A percentile compares a stretch with the other conserved stretches of the same genome.
Conservation (phyloP, 2,797 vertebrate genomes). For the Periparus ater region DNA sequence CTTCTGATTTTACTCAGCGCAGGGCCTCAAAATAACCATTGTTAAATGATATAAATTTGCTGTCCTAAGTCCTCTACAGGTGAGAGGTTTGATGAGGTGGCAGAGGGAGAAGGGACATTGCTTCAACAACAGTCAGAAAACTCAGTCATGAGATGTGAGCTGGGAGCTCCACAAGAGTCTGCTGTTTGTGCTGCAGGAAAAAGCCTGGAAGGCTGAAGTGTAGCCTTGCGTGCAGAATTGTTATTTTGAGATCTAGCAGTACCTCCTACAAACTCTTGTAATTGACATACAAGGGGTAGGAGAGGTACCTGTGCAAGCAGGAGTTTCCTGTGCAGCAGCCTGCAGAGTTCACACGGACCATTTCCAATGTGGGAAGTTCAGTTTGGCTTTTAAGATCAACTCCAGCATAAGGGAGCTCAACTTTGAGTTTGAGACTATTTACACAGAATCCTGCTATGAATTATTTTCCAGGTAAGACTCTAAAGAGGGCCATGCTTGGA, state of each 20-base stretch:
- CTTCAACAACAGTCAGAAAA: not conserved
- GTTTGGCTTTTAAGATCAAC: not conserved
- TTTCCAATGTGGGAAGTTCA: not conserved
- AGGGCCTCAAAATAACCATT: not conserved
- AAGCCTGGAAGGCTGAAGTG: not conserved
- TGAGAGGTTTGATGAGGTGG: not conserved
- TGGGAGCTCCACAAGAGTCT: not conserved
- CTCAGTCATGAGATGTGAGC: not conserved
- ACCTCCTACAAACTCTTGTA: not conserved
- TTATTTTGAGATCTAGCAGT: not conserved
- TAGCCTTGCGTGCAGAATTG: not conserved
- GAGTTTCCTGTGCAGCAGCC: not conserved
- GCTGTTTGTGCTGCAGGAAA: not conserved
- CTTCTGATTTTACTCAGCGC: not conserved
- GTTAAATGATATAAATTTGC: not conserved
- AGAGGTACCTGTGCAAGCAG: not conserved
- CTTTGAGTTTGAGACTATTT: not conserved
- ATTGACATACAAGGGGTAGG: not conserved
- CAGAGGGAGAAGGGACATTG: not conserved
- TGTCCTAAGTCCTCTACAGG: not conserved
- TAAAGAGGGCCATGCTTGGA: not conserved
- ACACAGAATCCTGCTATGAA: not conserved
- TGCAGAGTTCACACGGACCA: not conserved
- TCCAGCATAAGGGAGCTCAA: not conserved
- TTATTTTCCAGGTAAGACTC: not conserved